These are phyloP conservation scores for Ctena decussata DNA, from an alignment of 2,888 invertebrate genomes.

Conservation along the genomic window DNA sequence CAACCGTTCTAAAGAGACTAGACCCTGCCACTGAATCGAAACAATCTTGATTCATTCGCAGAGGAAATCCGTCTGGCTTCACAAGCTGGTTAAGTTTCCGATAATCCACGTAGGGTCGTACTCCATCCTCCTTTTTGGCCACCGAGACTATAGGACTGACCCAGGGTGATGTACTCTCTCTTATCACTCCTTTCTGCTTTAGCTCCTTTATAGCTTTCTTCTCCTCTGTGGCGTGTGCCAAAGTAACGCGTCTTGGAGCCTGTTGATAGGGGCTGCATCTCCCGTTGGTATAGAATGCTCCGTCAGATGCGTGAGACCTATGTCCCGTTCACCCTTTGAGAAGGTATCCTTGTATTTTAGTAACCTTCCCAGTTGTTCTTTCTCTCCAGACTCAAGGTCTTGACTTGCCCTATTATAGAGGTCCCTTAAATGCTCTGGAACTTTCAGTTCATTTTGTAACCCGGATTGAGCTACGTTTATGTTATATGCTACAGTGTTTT, in stretches of 20 bases:
- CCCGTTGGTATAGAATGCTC: too few species aligned
- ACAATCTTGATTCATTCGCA: conserved; percentile 46
- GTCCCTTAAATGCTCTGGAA: conserved; percentile 24
- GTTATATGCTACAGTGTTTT: too few species aligned
- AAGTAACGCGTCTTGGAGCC: conserved; percentile 34
- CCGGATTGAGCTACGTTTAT: neutral
- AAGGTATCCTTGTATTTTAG: neutral
- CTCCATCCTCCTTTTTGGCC: conserved; percentile 35
- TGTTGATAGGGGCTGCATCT: conserved; percentile 39
- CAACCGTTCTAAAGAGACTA: conserved; percentile 36
- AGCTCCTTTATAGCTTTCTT: conserved; percentile 41
- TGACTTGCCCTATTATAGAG: conserved; percentile 16
- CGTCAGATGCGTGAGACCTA: neutral
- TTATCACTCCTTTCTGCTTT: conserved; percentile 36
- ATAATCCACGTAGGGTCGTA: conserved; percentile 45
- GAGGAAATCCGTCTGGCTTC: conserved; percentile 33
- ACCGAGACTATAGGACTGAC: conserved; percentile 37
- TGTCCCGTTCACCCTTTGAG: neutral
- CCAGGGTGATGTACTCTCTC: conserved; percentile 41
- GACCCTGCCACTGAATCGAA: conserved; percentile 38
- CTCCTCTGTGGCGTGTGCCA: conserved; percentile 39
- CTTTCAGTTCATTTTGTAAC: conserved; percentile 18
- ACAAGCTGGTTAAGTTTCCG: conserved; percentile 30
- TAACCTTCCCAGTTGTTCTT: neutral
- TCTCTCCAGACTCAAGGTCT: neutral